Percentiles rank a stretch among this genome's conserved stretches.
Conservation (phyloP, 1,140 invertebrate genomes). For the Lanistes nyassanus region DNA sequence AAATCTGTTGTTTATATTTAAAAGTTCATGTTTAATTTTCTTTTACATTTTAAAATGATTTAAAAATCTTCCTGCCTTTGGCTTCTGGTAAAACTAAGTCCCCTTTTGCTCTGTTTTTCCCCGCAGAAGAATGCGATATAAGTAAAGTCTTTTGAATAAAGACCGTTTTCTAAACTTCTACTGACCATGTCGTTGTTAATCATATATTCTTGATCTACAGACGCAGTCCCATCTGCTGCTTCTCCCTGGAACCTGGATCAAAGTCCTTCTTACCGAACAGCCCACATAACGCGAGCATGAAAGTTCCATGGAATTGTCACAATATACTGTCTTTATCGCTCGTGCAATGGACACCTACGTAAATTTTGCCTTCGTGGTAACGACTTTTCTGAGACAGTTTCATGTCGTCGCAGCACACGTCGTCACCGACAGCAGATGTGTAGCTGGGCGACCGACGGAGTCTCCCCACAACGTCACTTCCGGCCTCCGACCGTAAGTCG, state of each 20-base stretch:
- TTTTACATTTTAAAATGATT: too few species aligned
- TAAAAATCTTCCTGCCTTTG: too few species aligned
- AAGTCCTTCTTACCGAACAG: neutral
- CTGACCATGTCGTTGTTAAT: neutral
- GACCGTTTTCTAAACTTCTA: neutral
- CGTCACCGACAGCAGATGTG: slow-evolving; percentile 45
- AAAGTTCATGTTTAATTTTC: too few species aligned
- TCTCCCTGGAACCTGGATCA: neutral
- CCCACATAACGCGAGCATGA: neutral
- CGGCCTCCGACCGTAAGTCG: slow-evolving; percentile 6
- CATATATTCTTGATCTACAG: neutral
- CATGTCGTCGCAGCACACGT: slow-evolving; percentile 13
- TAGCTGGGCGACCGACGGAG: slow-evolving; percentile 51
- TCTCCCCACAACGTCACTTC: slow-evolving; percentile 8
- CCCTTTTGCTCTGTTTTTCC: too few species aligned
- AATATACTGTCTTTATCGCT: slow-evolving; percentile 25
- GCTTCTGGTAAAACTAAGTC: too few species aligned
- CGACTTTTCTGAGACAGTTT: slow-evolving; percentile 29
- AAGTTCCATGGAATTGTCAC: slow-evolving; percentile 6
- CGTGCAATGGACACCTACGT: slow-evolving; percentile 39
- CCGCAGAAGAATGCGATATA: too few species aligned
- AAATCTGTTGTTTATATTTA: too few species aligned
- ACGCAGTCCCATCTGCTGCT: neutral
- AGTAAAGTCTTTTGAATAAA: too few species aligned
- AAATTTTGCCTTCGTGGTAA: slow-evolving; percentile 44